Evolutionary conservation across 1,140 invertebrate genomes (phyloP).

Genomic region (Scaptomyza pallida): DNA sequence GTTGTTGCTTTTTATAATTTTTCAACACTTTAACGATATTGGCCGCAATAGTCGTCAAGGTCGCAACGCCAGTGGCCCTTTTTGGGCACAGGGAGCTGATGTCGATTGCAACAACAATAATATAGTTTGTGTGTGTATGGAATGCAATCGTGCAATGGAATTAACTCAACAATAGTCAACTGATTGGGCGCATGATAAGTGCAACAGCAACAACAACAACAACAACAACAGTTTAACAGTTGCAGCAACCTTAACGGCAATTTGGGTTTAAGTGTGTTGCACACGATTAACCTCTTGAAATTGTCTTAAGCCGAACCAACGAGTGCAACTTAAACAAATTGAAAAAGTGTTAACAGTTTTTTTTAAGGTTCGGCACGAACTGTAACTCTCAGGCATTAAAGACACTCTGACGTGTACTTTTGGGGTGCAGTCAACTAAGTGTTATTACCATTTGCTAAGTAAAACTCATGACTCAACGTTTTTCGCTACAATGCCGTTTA

Average conservation of each 20-base stretch:
- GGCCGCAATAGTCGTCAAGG: slow-evolving; percentile 61
- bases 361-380: too few relatives aligned
- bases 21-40: slow-evolving; percentile 49
- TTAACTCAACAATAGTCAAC: slow-evolving; percentile 18
- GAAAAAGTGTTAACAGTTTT: background rate
- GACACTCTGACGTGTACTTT: too few relatives aligned
- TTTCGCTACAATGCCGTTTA: too few relatives aligned
- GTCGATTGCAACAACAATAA: slow-evolving; percentile 16
- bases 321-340: background rate
- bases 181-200: slow-evolving; percentile 9
- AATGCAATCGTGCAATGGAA: slow-evolving; percentile 30
- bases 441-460: too few relatives aligned
- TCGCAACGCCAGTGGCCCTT: slow-evolving; percentile 43
- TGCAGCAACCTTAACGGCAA: slow-evolving; percentile 4
- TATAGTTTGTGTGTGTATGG: background rate
- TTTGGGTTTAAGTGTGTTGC: background rate
- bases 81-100: background rate
- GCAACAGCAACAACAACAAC: too few relatives aligned
- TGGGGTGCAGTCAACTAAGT: too few relatives aligned
- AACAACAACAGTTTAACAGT: background rate
- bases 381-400: too few relatives aligned
- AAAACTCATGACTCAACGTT: too few relatives aligned
- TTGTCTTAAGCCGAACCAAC: background rate
- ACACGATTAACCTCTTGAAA: slow-evolving; percentile 5
- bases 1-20: slow-evolving; percentile 3